These are phyloP conservation scores for Tetanocera ferruginea DNA, from an alignment of 2,888 invertebrate species.

Conservation along the genomic window DNA sequence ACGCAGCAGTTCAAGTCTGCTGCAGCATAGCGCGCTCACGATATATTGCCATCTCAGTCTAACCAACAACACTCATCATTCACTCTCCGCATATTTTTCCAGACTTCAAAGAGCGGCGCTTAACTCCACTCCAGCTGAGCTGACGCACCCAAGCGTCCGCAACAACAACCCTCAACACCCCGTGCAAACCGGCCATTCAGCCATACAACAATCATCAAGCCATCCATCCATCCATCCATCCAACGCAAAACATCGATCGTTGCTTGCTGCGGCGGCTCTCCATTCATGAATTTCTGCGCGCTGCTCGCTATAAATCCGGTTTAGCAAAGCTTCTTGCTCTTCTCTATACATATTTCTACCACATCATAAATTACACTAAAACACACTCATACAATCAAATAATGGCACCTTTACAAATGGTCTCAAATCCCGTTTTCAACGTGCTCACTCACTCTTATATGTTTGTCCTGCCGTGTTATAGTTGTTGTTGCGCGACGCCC, in stretches of 20 bases:
- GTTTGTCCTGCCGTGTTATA: neutral
- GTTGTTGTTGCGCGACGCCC: conserved; percentile 55
- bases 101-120: conserved; percentile 8
- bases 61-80: neutral
- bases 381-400: conserved; percentile 26
- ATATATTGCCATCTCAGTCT: neutral
- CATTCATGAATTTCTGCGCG: conserved; percentile 28
- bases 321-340: neutral
- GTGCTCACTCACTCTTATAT: neutral
- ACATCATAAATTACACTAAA: conserved; percentile 12
- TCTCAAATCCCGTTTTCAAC: neutral
- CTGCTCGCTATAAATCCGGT: neutral
- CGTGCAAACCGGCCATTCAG: neutral
- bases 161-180: neutral
- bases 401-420: too few relatives aligned
- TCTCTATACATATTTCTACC: too few relatives aligned
- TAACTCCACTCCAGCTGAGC: conserved; percentile 10
- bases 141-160: conserved; percentile 10
- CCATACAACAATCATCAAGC: neutral
- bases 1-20: neutral
- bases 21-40: neutral
- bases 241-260: conserved; percentile 1
- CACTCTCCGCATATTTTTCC: neutral
- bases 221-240: neutral
- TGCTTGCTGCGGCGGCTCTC: neutral